These are phyloP conservation scores for Leucoma salicis DNA, from an alignment of 2,888 invertebrate species.

Conservation along the genomic window DNA sequence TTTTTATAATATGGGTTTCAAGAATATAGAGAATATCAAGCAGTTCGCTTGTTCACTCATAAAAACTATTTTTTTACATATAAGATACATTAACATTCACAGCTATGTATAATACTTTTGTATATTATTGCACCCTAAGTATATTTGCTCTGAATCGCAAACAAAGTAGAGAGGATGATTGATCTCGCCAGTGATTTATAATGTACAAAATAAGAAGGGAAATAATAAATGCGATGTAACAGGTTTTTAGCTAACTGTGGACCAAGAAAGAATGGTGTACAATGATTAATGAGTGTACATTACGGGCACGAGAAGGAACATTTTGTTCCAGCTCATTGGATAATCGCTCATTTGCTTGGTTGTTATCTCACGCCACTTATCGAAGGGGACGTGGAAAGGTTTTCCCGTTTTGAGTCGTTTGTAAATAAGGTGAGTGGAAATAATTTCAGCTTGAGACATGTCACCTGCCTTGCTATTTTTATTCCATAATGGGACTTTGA, in stretches of 20 bases:
- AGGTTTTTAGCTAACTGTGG: slow-evolving; percentile 49
- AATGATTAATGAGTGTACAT: slow-evolving; percentile 66
- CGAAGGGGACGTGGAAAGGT: slow-evolving; percentile 42
- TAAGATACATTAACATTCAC: too few species aligned
- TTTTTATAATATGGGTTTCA: too few species aligned
- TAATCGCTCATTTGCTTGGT: slow-evolving; percentile 59
- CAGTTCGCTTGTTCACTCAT: too few species aligned
- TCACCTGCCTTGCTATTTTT: slow-evolving; percentile 9
- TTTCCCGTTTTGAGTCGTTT: slow-evolving; percentile 35
- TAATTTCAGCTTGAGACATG: slow-evolving; percentile 16
- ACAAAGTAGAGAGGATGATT: background rate
- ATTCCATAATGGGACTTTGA: too few species aligned
- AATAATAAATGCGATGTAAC: slow-evolving; percentile 46
- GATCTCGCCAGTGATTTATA: slow-evolving; percentile 24
- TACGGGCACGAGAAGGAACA: slow-evolving; percentile 47
- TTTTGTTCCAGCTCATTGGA: slow-evolving; percentile 52
- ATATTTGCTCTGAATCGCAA: background rate
- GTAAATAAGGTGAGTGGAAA: slow-evolving; percentile 28
- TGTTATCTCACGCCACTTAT: slow-evolving; percentile 48
- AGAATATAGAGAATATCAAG: too few species aligned
- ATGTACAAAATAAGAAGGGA: slow-evolving; percentile 36
- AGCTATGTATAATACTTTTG: too few species aligned
- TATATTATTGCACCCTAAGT: background rate
- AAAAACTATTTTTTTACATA: too few species aligned
- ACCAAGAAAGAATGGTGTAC: slow-evolving; percentile 29